Evolutionary conservation across 2,113 vertebrate genomes (phyloP).

Genomic region (Petrocephalus zakoni): DNA sequence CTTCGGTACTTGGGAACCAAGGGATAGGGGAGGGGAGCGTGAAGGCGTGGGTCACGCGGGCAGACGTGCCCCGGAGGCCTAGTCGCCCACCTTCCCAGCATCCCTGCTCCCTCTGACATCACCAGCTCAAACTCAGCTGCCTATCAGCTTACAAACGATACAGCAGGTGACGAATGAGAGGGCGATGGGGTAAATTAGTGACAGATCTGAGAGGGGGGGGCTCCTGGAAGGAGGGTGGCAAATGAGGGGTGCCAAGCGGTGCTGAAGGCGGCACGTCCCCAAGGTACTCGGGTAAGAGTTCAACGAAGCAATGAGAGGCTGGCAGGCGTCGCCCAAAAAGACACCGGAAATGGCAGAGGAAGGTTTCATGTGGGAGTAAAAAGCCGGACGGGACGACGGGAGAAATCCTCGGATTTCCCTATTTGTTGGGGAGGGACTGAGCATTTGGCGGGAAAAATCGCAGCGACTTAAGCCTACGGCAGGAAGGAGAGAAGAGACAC

Average conservation of each 20-base stretch:
- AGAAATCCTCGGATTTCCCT: constrained; percentile 67
- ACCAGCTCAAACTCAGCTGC: not conserved
- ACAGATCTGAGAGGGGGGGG: constrained; percentile 11
- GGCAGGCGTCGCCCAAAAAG: constrained; percentile 54
- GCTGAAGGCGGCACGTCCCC: constrained; percentile 53
- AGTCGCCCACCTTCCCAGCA: constrained; percentile 5
- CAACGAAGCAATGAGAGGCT: constrained; percentile 45
- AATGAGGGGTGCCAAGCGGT: constrained; percentile 29
- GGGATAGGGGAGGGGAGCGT: constrained; percentile 6
- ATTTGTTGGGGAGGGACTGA: constrained; percentile 61
- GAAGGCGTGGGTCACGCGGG: constrained; percentile 10
- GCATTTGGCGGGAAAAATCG: constrained; percentile 64
- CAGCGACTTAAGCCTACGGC: constrained; percentile 82
- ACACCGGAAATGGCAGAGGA: constrained; percentile 60
- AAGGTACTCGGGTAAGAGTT: constrained; percentile 43
- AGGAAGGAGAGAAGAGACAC: constrained; percentile 55
- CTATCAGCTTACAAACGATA: not conserved
- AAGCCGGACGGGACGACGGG: constrained; percentile 59
- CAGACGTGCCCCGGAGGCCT: not conserved
- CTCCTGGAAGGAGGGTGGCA: not conserved
- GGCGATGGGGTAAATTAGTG: not conserved
- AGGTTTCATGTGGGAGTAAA: constrained; percentile 63
- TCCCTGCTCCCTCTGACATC: not conserved
- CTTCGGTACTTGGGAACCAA: not conserved
- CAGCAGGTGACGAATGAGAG: not conserved